phyloP scores from a whole-genome alignment of 2,797 vertebrate species.

The Clarias platycephalus region DNA sequence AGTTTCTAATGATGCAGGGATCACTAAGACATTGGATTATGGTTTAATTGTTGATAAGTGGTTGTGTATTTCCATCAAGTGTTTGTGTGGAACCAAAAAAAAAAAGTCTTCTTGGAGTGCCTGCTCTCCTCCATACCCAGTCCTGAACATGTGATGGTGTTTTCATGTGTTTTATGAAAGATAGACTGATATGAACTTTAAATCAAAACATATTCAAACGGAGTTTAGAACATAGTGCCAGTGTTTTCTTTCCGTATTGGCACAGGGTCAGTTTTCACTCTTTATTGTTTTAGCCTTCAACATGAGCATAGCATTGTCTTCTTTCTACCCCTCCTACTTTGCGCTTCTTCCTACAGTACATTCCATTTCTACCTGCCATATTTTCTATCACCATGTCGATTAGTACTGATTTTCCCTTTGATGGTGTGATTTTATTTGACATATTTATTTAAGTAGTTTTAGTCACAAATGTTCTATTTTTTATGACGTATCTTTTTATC shows the following conservation, averaged over 20 bases:
- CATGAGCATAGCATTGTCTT: background rate
- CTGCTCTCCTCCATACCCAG: constrained; percentile 9
- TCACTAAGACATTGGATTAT: constrained; percentile 59
- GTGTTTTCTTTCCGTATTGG: constrained; percentile 1
- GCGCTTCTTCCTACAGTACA: constrained; percentile 71
- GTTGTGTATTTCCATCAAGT: constrained; percentile 61
- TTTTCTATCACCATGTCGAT: constrained; percentile 59
- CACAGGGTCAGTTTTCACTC: background rate
- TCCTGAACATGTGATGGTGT: background rate
- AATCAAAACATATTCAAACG: background rate
- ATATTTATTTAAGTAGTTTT: constrained; percentile 77
- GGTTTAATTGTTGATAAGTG: constrained; percentile 33
- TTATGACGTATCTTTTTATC: constrained; percentile 61
- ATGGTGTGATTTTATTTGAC: constrained; percentile 62
- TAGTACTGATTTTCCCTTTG: constrained; percentile 44
- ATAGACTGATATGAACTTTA: background rate
- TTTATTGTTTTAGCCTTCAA: background rate
- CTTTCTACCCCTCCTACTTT: constrained; percentile 38
- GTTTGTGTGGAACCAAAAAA: constrained; percentile 68
- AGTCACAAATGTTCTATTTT: constrained; percentile 71
- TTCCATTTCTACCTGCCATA: constrained; percentile 70
- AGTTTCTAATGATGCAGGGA: constrained; percentile 55
- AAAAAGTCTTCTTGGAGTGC: constrained; percentile 17
- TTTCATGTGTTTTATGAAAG: background rate
- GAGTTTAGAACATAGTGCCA: background rate